Conservation (phyloP, 1,140 invertebrate species). For the Drosophila simulans region DNA sequence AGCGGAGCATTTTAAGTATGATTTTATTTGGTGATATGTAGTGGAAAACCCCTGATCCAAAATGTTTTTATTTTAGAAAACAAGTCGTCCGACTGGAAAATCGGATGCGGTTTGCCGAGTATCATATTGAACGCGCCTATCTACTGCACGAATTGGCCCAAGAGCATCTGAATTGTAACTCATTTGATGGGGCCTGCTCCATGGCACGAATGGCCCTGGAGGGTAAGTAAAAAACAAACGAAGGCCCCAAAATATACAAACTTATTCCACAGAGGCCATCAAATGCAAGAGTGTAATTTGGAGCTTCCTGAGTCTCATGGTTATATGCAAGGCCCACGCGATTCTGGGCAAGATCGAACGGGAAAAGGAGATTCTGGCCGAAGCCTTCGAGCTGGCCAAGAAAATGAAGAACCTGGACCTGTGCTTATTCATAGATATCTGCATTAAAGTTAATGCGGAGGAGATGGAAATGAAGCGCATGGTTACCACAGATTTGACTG, state of each 20-base stretch:
- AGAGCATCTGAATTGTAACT: conserved; percentile 54
- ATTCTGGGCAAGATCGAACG: conserved; percentile 64
- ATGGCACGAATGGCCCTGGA: conserved; percentile 61
- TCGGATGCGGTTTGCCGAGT: conserved; percentile 65
- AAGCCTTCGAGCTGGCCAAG: conserved; percentile 50
- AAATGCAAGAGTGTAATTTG: conserved; percentile 58
- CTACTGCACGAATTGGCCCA: conserved; percentile 70
- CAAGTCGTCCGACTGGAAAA: conserved; percentile 48
- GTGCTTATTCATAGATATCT: conserved; percentile 63
- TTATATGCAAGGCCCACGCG: conserved; percentile 65
- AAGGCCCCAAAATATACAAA: too few relatives aligned
- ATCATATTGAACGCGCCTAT: conserved; percentile 71
- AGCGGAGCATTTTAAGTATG: conserved; percentile 58
- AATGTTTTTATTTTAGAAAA: conserved; percentile 31
- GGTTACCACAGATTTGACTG: background rate
- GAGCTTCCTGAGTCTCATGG: conserved; percentile 59
- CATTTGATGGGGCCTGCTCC: conserved; percentile 64
- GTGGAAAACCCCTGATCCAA: background rate
- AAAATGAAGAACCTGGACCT: conserved; percentile 56
- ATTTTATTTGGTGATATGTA: background rate
- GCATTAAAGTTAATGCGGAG: conserved; percentile 54
- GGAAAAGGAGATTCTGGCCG: conserved; percentile 36
- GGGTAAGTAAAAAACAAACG: conserved; percentile 18
- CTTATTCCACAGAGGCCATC: conserved; percentile 38
- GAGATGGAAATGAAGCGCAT: conserved; percentile 56